A percentile compares a stretch with the other conserved stretches of the same genome.
Conservation (phyloP, 2,113 vertebrate genomes). For the Caloenas nicobarica region DNA sequence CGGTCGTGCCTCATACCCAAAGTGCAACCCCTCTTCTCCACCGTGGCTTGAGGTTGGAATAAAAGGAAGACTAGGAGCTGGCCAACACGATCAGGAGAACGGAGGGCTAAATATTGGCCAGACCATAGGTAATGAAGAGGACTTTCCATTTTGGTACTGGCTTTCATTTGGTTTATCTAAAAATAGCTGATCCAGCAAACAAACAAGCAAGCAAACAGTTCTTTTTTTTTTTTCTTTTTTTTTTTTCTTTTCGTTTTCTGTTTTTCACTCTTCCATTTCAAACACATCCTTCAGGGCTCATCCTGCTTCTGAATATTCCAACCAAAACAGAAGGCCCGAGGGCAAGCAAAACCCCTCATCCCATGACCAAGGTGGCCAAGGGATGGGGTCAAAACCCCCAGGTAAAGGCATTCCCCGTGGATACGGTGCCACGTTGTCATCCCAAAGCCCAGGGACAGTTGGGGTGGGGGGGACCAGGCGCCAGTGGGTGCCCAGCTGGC, state of each 20-base stretch:
- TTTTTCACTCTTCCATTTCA: background rate
- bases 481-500: background rate
- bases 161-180: background rate
- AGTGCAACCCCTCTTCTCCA: background rate
- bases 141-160: rapidly evolving
- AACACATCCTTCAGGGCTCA: background rate
- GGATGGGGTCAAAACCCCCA: background rate
- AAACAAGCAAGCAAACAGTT: background rate
- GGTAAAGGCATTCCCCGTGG: background rate
- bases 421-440: rapidly evolving
- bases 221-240: too few species aligned
- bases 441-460: background rate
- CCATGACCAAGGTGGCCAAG: background rate
- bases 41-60: background rate
- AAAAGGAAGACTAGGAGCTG: background rate
- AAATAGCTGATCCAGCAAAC: background rate
- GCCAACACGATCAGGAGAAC: background rate
- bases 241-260: too few species aligned
- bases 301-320: background rate
- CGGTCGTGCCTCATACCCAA: background rate
- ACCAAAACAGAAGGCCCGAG: background rate
- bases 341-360: background rate
- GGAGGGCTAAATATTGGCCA: rapidly evolving
- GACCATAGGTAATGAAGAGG: background rate
- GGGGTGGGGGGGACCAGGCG: background rate